Conservation (phyloP, 2,113 vertebrate genomes). For the Pterocles burchelli region DNA sequence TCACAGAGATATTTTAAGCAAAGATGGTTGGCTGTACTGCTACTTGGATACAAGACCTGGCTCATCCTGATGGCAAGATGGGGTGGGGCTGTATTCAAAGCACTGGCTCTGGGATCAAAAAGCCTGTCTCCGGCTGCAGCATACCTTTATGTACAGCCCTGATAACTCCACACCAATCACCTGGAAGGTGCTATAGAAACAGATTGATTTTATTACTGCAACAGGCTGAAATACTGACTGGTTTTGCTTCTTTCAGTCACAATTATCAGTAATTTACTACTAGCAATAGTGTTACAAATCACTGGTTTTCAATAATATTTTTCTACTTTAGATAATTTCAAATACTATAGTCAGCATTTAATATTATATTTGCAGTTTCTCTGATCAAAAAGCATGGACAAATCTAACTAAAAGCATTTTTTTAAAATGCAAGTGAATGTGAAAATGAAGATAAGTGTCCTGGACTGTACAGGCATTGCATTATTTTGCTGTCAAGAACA, state of each 20-base stretch:
- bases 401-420: background rate
- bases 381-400: background rate
- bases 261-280: background rate
- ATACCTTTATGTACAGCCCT: background rate
- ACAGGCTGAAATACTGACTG: background rate
- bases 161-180: background rate
- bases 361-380: background rate
- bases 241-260: background rate
- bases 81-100: background rate
- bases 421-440: background rate
- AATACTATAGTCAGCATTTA: background rate
- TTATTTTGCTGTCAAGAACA: background rate
- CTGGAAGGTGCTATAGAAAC: background rate
- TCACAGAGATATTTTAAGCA: background rate
- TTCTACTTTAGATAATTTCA: background rate
- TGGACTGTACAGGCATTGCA: background rate
- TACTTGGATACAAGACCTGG: background rate
- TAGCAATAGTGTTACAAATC: background rate
- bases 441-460: background rate
- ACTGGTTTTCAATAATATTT: background rate
- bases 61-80: background rate
- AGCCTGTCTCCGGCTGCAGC: background rate
- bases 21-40: background rate
- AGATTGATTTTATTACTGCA: background rate
- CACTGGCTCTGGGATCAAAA: conserved; percentile 5